Conservation (phyloP, 2,888 invertebrate species). For the Girardia tigrina region DNA sequence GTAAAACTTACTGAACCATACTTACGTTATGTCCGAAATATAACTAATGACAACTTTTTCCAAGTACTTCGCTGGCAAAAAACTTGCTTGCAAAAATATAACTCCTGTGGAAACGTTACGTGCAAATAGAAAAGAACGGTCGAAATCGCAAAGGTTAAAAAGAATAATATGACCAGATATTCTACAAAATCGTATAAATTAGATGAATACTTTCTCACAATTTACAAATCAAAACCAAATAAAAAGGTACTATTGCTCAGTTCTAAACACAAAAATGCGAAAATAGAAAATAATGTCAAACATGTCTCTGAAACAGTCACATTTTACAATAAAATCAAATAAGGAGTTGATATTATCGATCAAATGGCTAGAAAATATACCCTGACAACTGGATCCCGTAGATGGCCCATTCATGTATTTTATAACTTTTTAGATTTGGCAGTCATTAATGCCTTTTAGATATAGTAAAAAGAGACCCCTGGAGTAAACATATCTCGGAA, state of each 20-base stretch:
- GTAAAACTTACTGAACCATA: background rate
- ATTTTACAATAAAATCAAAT: background rate
- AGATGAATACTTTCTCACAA: constrained; percentile 12
- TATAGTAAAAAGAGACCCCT: background rate
- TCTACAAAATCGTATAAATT: constrained; percentile 7
- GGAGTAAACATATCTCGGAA: no score
- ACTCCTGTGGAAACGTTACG: background rate
- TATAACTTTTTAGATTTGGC: background rate
- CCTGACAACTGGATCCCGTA: background rate
- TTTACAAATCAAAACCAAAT: background rate
- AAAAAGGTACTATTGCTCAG: background rate
- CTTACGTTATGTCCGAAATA: background rate
- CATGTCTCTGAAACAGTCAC: background rate
- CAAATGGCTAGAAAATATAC: background rate
- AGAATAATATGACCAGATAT: background rate
- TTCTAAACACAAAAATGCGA: background rate
- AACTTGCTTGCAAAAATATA: background rate
- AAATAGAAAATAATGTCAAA: background rate
- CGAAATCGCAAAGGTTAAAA: background rate
- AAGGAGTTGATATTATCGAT: background rate
- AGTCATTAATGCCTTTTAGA: background rate
- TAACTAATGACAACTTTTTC: background rate
- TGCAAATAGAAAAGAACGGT: background rate
- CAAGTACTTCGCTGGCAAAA: background rate
- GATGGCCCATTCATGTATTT: no score